Evolutionary conservation across 2,113 vertebrate genomes (phyloP).

Genomic region (Bombycilla garrulus): DNA sequence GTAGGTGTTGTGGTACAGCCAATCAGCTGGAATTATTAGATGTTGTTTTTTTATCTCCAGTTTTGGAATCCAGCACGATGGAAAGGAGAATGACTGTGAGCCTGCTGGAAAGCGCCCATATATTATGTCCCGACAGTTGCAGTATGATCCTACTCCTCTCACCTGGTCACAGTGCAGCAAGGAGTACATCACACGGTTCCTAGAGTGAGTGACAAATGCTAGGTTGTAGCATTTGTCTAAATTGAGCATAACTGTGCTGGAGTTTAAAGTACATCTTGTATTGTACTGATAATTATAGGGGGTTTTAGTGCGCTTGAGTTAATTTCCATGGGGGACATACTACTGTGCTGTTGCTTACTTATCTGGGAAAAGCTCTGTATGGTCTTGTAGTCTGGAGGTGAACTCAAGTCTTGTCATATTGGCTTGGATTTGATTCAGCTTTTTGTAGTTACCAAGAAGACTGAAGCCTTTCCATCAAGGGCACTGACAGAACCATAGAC

Average conservation of each 20-base stretch:
- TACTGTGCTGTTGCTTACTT: not conserved
- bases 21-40: not conserved
- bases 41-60: conserved; percentile 65
- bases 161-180: conserved; percentile 97
- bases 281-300: not conserved
- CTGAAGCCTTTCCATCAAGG: not conserved
- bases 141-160: conserved; percentile 92
- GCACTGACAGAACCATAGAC: not conserved
- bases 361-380: not conserved
- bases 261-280: not conserved
- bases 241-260: not conserved
- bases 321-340: not conserved
- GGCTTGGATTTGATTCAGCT: not conserved
- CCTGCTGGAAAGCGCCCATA: conserved; percentile 82
- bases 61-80: conserved; percentile 96
- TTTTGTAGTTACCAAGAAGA: not conserved
- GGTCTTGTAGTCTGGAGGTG: not conserved
- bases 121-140: conserved; percentile 95
- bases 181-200: conserved; percentile 95
- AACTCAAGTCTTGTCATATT: not conserved
- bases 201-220: conserved; percentile 91
- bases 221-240: not conserved
- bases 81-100: conserved; percentile 96
- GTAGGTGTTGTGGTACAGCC: not conserved
- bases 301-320: not conserved